Evolutionary conservation across 2,797 vertebrate genomes (phyloP).

Genomic region (Sebastes glaucus): DNA sequence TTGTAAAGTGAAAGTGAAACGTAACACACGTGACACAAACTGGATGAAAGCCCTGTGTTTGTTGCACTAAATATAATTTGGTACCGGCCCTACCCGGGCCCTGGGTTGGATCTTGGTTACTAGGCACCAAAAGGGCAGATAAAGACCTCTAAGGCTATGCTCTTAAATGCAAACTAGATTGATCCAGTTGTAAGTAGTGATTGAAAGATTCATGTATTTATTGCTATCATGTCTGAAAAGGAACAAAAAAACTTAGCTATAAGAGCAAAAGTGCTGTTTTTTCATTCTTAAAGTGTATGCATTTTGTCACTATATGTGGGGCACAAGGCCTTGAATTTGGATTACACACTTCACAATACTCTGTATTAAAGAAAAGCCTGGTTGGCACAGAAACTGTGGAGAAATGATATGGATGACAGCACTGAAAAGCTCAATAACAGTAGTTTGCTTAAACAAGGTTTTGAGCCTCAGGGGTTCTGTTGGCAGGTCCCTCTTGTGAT

Average conservation of each 20-base stretch:
- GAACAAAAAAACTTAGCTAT: background rate
- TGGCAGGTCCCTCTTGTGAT: constrained; percentile 21
- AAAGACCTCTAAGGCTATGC: background rate
- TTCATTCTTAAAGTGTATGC: background rate
- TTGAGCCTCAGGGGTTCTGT: background rate
- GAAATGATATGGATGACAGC: constrained; percentile 10
- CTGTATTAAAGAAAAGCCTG: background rate
- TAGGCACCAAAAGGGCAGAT: background rate
- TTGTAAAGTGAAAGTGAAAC: no score
- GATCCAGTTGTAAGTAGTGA: background rate
- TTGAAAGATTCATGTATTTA: background rate
- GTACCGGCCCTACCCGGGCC: background rate
- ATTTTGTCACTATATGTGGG: background rate
- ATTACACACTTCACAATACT: background rate
- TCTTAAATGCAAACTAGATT: background rate
- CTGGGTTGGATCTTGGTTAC: background rate
- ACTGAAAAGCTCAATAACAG: constrained; percentile 8
- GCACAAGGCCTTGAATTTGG: background rate
- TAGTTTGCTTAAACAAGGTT: constrained; percentile 4
- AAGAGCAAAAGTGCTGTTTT: background rate
- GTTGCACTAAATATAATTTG: background rate
- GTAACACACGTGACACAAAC: no score
- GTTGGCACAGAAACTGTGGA: background rate
- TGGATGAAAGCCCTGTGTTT: no score
- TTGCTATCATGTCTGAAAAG: background rate